Evolutionary conservation across 2,113 vertebrate genomes (phyloP).

Genomic region (Syngnathus floridae): DNA sequence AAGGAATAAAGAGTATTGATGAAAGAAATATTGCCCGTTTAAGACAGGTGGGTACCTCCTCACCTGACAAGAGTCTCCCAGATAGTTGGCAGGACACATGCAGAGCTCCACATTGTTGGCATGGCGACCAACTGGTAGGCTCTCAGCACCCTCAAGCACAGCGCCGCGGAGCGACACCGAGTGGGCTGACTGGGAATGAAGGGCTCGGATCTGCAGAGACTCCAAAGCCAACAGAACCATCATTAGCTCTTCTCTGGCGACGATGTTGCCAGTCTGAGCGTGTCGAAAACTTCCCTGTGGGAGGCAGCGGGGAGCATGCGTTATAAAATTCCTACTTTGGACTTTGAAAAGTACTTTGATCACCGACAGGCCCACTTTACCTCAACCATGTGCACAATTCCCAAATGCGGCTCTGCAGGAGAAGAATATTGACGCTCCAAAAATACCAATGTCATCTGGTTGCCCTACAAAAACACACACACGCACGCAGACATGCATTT

Average conservation of each 20-base stretch:
- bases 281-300: slow-evolving; percentile 89
- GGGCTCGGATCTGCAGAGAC: slow-evolving; percentile 83
- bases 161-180: slow-evolving; percentile 74
- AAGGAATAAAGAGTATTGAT: background rate
- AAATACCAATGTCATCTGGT: slow-evolving; percentile 91
- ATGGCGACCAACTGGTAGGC: slow-evolving; percentile 49
- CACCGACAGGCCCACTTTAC: slow-evolving; percentile 56
- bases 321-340: background rate
- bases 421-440: slow-evolving; percentile 76
- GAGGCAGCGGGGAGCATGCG: background rate
- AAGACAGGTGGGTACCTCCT: background rate
- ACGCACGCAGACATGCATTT: background rate
- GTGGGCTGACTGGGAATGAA: slow-evolving; percentile 83
- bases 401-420: slow-evolving; percentile 74
- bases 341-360: background rate
- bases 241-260: slow-evolving; percentile 95
- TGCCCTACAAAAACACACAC: slow-evolving; percentile 72
- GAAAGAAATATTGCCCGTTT: background rate
- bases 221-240: slow-evolving; percentile 92
- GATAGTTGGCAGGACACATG: slow-evolving; percentile 90
- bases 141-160: slow-evolving; percentile 72
- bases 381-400: slow-evolving; percentile 84
- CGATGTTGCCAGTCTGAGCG: slow-evolving; percentile 78
- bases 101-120: slow-evolving; percentile 93
- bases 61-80: slow-evolving; percentile 93